phyloP scores from a whole-genome alignment of 2,888 invertebrate species.

The Allolobophora icterica region DNA sequence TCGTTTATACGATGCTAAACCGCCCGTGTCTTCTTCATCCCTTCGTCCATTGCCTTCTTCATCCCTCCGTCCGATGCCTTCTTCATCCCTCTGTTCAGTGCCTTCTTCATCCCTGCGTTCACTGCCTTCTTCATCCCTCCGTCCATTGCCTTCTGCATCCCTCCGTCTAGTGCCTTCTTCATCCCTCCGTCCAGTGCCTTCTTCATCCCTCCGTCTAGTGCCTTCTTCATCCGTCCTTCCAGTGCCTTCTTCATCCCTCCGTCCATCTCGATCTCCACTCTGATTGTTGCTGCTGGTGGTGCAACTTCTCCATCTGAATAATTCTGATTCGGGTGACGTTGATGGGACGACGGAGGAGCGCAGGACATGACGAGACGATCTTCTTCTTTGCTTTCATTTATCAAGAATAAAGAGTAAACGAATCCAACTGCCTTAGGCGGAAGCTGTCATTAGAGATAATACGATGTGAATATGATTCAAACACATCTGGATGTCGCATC shows the following conservation, averaged over 20 bases:
- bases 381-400: background rate
- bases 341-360: background rate
- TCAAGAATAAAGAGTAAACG: background rate
- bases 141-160: too few relatives aligned
- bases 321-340: slow-evolving; percentile 11
- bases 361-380: background rate
- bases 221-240: background rate
- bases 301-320: background rate
- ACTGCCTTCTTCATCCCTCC: too few relatives aligned
- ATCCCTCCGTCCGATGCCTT: too few relatives aligned
- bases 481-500: background rate
- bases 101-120: too few relatives aligned
- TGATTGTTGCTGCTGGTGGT: background rate
- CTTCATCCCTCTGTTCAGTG: too few relatives aligned
- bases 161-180: too few relatives aligned
- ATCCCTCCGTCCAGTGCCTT: background rate
- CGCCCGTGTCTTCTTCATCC: background rate
- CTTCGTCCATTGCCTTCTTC: too few relatives aligned
- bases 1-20: slow-evolving; percentile 17
- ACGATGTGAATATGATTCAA: background rate
- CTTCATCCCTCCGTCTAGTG: background rate
- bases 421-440: background rate
- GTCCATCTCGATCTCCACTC: background rate
- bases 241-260: too few relatives aligned
- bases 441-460: background rate